These are phyloP conservation scores for Trachelus iudaicus DNA, from an alignment of 2,888 invertebrate species.

Conservation along the genomic window DNA sequence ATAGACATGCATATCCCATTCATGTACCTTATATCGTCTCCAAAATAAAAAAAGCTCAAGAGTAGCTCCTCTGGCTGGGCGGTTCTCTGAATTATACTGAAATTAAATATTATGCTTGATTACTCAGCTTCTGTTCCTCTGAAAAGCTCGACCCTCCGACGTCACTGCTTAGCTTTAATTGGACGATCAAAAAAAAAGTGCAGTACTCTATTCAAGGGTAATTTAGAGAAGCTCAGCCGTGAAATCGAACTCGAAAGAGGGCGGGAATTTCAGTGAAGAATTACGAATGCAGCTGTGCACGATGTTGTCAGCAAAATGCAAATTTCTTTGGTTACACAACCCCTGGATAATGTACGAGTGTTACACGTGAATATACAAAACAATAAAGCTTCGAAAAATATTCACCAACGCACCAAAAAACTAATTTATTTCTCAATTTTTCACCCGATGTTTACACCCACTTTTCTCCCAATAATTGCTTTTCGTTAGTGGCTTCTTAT, in stretches of 20 bases:
- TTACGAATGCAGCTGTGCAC: neutral
- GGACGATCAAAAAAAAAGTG: neutral
- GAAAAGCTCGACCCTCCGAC: neutral
- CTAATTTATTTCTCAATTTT: neutral
- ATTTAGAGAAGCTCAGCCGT: neutral
- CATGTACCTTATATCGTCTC: neutral
- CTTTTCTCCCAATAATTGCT: neutral
- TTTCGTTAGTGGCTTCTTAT: neutral
- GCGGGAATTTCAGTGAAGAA: neutral
- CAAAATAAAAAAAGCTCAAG: neutral
- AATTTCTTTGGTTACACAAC: neutral
- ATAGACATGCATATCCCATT: neutral
- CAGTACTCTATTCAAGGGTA: neutral
- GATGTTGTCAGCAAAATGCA: neutral
- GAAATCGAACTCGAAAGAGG: neutral
- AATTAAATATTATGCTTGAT: neutral
- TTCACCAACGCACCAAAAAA: neutral
- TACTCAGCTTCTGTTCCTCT: neutral
- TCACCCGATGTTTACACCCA: neutral
- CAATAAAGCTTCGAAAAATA: neutral
- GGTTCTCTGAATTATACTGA: neutral
- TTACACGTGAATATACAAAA: neutral
- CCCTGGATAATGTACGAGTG: neutral
- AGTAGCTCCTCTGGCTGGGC: neutral
- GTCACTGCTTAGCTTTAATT: neutral